Base-by-base conservation (phyloP, 92 coral and sea anemone species). In the Metridium senile region DNA sequence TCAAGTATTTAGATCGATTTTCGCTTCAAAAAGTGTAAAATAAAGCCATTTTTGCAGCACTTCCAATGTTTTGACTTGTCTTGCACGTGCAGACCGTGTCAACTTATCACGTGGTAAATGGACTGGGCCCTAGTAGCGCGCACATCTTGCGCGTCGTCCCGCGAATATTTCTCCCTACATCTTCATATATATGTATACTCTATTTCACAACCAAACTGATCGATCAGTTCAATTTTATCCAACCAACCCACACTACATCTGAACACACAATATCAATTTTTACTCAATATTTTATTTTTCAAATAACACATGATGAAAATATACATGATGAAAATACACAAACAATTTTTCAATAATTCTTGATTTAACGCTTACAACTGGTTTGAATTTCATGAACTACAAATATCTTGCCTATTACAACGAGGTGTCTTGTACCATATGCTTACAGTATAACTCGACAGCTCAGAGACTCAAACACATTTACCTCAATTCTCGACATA, bases 71-170 rank as follows among this genome's bases (percentile, higher is more conserved):
- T 10, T 54, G 9, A 8, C 20, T 10, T 22, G 9, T 54, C 20
- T 10, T 2, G n/a, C 4, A 22, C 61, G 61, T 9, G 61, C 13
- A 10, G 20, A 2, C 11, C 66, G 66, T 22, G 66, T 1, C 33
- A 7, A 9, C 4, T n/a, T n/a, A n/a, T 54, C 61, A 54, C 61
- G 61, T 54, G 61, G 20, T n/a, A 7, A 45, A 45, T 7, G 16
- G 51, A 45, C 51, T 45, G 51, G 51, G 51, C 7, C 7, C 51
- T 45, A 45, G 51, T 45, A 28, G 97, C 59, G 6, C 59, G 59
- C 6, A 19, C 25, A 19, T 20, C 59, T 21, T 19, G 59, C 59
- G 59, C 59, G 59, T 54, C 23, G 59, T 39, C 49, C 6, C 49
- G 49, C 49, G 49, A 39, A 4, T 39, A 13, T 39, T 4, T 39